Percentiles rank a stretch among this genome's conserved stretches.
Conservation (phyloP, 1,140 invertebrate species). For the Orius laevigatus region DNA sequence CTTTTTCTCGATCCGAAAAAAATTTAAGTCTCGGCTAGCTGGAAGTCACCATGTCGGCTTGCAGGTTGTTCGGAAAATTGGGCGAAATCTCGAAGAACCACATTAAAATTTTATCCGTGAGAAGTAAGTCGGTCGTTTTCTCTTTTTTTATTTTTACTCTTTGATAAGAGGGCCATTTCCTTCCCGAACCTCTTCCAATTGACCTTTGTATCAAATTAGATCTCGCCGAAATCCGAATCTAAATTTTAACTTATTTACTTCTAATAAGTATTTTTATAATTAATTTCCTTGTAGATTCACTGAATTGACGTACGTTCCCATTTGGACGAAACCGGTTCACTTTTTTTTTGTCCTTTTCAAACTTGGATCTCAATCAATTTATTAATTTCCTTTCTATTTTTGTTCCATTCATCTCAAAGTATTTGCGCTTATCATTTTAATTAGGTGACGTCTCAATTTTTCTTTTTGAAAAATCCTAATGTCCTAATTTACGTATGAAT, state of each 20-base stretch:
- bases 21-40: not conserved
- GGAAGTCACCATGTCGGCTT: constrained; percentile 16
- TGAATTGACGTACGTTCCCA: not conserved
- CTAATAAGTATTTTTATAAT: not conserved
- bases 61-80: constrained; percentile 18
- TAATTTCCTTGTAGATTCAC: not conserved
- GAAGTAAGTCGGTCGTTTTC: constrained; percentile 10
- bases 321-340: not conserved
- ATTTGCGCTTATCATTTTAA: no score
- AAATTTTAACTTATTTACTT: not conserved
- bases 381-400: no score
- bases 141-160: not conserved
- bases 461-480: no score
- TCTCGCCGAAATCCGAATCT: not conserved
- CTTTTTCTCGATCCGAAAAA: no score
- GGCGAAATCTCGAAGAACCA: constrained; percentile 13
- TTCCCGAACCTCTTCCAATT: not conserved
- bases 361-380: no score
- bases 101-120: constrained; percentile 9
- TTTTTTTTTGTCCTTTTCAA: not conserved
- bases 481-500: no score
- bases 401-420: no score
- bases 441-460: no score
- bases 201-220: not conserved
- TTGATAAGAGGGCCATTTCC: not conserved